A percentile compares a stretch with the other conserved stretches of the same genome.
These are phyloP conservation scores for Festucalex cinctus DNA, from an alignment of 2,113 vertebrate species.

Conservation along the genomic window DNA sequence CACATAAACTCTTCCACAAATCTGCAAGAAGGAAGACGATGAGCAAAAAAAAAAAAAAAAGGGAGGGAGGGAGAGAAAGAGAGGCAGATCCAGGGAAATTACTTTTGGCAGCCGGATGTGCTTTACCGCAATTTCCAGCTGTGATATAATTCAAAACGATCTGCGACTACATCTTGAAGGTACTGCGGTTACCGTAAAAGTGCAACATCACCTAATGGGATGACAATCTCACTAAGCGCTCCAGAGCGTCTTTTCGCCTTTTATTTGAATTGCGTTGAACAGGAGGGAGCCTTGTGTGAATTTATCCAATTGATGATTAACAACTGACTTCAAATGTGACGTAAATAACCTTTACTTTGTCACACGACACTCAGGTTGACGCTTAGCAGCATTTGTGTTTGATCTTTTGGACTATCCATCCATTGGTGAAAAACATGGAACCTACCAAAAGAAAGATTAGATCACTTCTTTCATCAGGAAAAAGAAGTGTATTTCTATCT, in stretches of 20 bases:
- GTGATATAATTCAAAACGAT: conserved; percentile 15
- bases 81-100: conserved; percentile 11
- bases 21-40: neutral
- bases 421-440: no score
- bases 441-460: no score
- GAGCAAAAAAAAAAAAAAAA: neutral
- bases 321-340: no score
- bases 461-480: no score
- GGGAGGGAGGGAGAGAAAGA: neutral
- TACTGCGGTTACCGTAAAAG: neutral
- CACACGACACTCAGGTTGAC: no score
- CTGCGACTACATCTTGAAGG: neutral
- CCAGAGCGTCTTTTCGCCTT: neutral
- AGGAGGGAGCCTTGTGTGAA: no score
- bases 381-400: no score
- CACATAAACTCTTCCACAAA: neutral
- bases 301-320: no score
- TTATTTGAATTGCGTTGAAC: conserved; percentile 15
- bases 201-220: conserved; percentile 19
- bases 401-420: no score
- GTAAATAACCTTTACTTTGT: no score
- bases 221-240: neutral
- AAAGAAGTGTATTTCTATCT: no score
- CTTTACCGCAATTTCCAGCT: conserved; percentile 11
- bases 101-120: conserved; percentile 13